Conservation (phyloP, 2,888 invertebrate genomes). For the Drosophila conformis region DNA sequence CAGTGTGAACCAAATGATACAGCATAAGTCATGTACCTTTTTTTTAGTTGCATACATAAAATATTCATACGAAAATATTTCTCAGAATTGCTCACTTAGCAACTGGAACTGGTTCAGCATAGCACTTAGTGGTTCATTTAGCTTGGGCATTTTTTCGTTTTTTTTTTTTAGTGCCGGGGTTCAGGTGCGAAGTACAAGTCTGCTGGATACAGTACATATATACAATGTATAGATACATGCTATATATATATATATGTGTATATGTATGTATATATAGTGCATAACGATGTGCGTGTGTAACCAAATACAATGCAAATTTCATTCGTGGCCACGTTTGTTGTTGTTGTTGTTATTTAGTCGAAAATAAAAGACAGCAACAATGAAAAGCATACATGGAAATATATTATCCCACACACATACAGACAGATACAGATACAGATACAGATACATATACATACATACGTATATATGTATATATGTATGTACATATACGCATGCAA, state of each 20-base stretch:
- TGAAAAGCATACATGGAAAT: conserved; percentile 49
- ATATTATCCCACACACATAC: conserved; percentile 57
- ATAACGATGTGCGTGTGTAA: conserved; percentile 73
- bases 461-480: neutral
- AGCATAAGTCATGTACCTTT: neutral
- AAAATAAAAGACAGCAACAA: conserved; percentile 50
- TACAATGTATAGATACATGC: neutral
- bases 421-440: conserved; percentile 13
- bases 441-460: conserved; percentile 15
- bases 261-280: conserved; percentile 5
- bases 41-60: neutral
- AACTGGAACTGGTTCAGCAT: conserved; percentile 17
- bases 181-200: conserved; percentile 36
- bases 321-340: conserved; percentile 28
- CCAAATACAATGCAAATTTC: conserved; percentile 79
- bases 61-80: neutral
- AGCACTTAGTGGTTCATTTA: conserved; percentile 11
- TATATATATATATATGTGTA: neutral
- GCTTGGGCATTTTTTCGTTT: neutral
- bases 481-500: conserved; percentile 39
- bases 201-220: conserved; percentile 4
- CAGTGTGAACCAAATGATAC: neutral
- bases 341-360: conserved; percentile 44
- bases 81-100: conserved; percentile 5
- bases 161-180: neutral